Conservation (phyloP, 2,888 invertebrate species). For the Ormyrus labotus region DNA sequence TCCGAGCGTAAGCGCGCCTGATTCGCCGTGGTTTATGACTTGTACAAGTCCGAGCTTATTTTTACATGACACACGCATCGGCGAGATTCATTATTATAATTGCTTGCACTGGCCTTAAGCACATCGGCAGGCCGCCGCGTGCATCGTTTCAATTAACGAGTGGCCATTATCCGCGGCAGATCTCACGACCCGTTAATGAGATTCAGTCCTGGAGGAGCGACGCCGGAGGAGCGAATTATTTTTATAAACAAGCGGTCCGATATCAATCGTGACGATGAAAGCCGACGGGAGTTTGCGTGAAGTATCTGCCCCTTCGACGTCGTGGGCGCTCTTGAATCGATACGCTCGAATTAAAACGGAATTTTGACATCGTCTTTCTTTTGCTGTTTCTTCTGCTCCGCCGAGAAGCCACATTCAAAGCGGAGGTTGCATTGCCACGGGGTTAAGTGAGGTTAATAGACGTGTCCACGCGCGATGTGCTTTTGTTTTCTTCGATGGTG, state of each 20-base stretch:
- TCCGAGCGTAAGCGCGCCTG: too few relatives aligned
- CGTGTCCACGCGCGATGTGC: not conserved
- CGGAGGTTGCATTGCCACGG: not conserved
- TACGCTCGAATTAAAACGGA: not conserved
- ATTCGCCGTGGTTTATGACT: too few relatives aligned
- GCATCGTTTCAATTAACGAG: slow-evolving; percentile 19
- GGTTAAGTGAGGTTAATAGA: slow-evolving; percentile 32
- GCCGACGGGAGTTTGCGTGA: not conserved
- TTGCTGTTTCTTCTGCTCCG: not conserved
- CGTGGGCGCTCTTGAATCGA: not conserved
- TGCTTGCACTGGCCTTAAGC: too few relatives aligned
- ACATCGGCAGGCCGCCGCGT: too few relatives aligned
- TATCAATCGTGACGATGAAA: too few relatives aligned
- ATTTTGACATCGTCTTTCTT: too few relatives aligned
- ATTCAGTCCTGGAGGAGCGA: not conserved
- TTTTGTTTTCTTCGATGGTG: not conserved
- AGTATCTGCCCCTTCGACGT: slow-evolving; percentile 18
- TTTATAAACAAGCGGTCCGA: too few relatives aligned
- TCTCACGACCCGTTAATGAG: slow-evolving; percentile 5
- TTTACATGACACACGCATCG: too few relatives aligned
- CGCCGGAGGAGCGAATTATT: too few relatives aligned
- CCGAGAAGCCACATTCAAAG: not conserved
- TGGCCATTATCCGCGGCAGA: slow-evolving; percentile 1
- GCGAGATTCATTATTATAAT: too few relatives aligned
- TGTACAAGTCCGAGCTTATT: too few relatives aligned